These are phyloP conservation scores for Sandelia bainsii DNA, from an alignment of 2,797 vertebrate species.

Conservation along the genomic window DNA sequence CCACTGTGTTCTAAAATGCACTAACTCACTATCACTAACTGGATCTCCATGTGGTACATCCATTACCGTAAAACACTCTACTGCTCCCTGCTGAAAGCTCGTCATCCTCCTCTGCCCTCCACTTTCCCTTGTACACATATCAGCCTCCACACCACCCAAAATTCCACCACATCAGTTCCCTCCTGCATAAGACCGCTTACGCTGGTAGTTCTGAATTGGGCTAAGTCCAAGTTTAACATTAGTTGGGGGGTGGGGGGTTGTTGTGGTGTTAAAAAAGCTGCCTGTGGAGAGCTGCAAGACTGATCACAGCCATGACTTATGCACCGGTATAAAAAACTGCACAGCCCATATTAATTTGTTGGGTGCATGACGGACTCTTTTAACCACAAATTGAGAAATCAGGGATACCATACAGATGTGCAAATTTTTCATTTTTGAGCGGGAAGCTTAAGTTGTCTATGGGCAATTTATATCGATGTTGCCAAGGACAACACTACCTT, in stretches of 20 bases:
- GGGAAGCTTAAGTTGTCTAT: constrained; percentile 37
- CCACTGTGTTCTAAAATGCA: constrained; percentile 17
- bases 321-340: constrained; percentile 36
- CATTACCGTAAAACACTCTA: constrained; percentile 78
- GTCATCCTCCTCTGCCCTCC: constrained; percentile 52
- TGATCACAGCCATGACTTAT: constrained; percentile 58
- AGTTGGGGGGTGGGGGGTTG: constrained; percentile 38
- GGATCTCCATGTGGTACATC: constrained; percentile 79
- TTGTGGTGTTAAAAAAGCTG: constrained; percentile 70
- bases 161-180: constrained; percentile 21
- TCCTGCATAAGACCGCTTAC: constrained; percentile 69
- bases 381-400: constrained; percentile 43
- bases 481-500: constrained; percentile 70
- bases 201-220: constrained; percentile 75
- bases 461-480: constrained; percentile 39
- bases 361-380: constrained; percentile 33
- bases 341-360: constrained; percentile 36
- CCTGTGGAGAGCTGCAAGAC: constrained; percentile 56
- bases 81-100: constrained; percentile 74
- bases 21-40: constrained; percentile 63
- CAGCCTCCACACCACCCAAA: constrained; percentile 14
- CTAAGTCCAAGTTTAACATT: constrained; percentile 78
- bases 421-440: constrained; percentile 22
- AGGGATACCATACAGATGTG: constrained; percentile 31
- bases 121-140: constrained; percentile 29